A percentile compares a stretch with the other conserved stretches of the same genome.
These are phyloP conservation scores for Ramphastos sulfuratus DNA, from an alignment of 2,113 vertebrate genomes.

Conservation along the genomic window DNA sequence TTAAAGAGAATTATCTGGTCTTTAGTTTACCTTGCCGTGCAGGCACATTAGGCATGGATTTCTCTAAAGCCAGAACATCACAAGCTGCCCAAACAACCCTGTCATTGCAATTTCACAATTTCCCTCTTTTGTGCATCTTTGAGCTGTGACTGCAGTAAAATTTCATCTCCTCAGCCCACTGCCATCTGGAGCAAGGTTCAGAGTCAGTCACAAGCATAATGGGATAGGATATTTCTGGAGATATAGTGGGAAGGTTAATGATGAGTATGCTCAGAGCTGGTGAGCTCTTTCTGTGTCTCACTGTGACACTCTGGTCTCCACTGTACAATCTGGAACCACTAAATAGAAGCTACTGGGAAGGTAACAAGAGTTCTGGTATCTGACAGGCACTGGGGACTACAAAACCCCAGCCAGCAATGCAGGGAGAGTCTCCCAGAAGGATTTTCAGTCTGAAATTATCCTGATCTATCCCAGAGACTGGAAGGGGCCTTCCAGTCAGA, in stretches of 20 bases:
- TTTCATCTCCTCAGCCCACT: conserved; percentile 58
- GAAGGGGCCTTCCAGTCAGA: neutral
- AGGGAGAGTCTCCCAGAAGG: neutral
- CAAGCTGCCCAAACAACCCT: conserved; percentile 51
- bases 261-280: neutral
- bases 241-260: conserved; percentile 35
- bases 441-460: neutral
- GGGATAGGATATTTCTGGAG: conserved; percentile 48
- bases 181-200: conserved; percentile 68
- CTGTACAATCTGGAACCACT: neutral
- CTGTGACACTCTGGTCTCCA: neutral
- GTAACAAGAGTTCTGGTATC: neutral
- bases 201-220: conserved; percentile 34
- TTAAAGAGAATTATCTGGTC: conserved; percentile 38
- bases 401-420: neutral
- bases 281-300: neutral
- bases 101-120: conserved; percentile 68
- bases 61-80: conserved; percentile 59
- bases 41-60: conserved; percentile 59
- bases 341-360: neutral
- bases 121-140: conserved; percentile 45
- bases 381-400: neutral
- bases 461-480: neutral
- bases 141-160: conserved; percentile 47
- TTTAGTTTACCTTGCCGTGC: conserved; percentile 64